phyloP scores from a whole-genome alignment of 23 tunicate genomes.

The Trididemnum miniatum region DNA sequence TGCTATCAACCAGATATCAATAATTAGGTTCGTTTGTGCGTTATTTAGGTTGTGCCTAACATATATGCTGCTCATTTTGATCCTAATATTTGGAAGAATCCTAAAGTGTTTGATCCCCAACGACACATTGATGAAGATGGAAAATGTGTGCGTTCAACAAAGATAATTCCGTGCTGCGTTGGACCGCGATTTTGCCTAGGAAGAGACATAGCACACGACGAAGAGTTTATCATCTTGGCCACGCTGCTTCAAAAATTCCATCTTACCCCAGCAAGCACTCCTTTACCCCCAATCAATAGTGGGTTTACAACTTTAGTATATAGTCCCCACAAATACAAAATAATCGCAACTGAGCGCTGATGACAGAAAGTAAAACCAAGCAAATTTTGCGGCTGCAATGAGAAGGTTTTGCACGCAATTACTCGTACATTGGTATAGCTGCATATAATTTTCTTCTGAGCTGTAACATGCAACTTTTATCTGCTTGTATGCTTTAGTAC shows the following conservation, averaged over 20 bases:
- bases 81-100: conserved; percentile 12
- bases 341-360: too few relatives aligned
- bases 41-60: conserved; percentile 24
- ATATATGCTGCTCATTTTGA: conserved; percentile 27
- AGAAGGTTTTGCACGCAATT: too few relatives aligned
- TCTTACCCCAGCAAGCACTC: neutral
- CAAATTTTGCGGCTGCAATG: too few relatives aligned
- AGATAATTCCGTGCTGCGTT: conserved; percentile 42
- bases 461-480: too few relatives aligned
- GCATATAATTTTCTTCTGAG: too few relatives aligned
- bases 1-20: too few relatives aligned
- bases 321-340: conserved; percentile 7
- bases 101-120: conserved; percentile 19
- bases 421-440: too few relatives aligned
- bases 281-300: neutral
- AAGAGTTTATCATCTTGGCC: conserved; percentile 35
- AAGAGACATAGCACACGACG: conserved; percentile 28
- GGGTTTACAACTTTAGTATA: neutral
- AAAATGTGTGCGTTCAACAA: conserved; percentile 15
- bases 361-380: too few relatives aligned
- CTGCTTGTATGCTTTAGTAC: too few relatives aligned
- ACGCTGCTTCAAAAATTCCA: conserved; percentile 28
- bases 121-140: conserved; percentile 52
- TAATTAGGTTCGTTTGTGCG: neutral
- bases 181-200: conserved; percentile 52